Evolutionary conservation across 2,113 vertebrate genomes (phyloP), one percentile per base, ranked within the genome.

Genomic region (Perca schrenkii): DNA sequence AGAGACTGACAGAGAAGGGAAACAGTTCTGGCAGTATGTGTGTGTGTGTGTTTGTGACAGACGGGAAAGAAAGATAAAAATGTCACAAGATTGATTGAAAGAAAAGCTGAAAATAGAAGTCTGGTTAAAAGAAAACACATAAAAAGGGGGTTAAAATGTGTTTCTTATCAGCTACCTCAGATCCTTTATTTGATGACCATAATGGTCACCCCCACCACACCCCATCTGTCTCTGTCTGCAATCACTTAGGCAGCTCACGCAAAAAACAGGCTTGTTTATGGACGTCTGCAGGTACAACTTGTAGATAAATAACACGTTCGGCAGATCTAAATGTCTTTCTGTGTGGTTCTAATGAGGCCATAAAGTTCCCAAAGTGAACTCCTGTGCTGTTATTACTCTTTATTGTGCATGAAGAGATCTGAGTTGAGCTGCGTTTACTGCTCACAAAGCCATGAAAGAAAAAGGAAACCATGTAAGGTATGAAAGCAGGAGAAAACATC

Each of bases 121-220:
- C 22, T 13, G 16, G 0, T 3, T 6, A 46, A 25, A 6, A 43
- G 49, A 36, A 69, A 25, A 46, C 28, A 25, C 28, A 70, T 16
- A 57, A 58, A 77, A 0, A 66, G 1, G 47, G 65, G 52, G 61
- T 81, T 54, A 75, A 88, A 90, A 91, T 83, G 74, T 92, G 89
- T 64, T 91, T 89, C 72, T 67, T 80, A 84, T 92, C 77, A 86
- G 75, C 21, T 6, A 63, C 53, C 56, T 72, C 68, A 66, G 84
- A 85, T 84, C 67, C 73, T 90, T 84, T 87, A 87, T 86, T 77
- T 83, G 76, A 87, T 82, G 77, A 56, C 31, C 15, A 4, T 86
- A 83, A 89, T 88, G 77, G 86, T 74, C 63, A 77, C 70, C 36
- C 22, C 40, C 28, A 56, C n/a, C n/a, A 62, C 43, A 21, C 40